These are phyloP conservation scores for Pampusana beccarii DNA, from an alignment of 2,113 vertebrate species.

Conservation along the genomic window DNA sequence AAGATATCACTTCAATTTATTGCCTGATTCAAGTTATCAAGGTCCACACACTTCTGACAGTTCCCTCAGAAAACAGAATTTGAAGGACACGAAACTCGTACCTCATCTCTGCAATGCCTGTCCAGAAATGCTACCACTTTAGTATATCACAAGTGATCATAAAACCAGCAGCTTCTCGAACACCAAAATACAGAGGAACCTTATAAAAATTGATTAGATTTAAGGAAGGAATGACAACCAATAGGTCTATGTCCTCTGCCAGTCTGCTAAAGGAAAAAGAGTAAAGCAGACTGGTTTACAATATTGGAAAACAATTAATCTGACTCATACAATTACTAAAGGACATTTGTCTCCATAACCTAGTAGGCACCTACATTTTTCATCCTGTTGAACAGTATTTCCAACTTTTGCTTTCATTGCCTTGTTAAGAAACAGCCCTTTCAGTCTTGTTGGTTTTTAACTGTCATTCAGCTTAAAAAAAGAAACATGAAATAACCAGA, in stretches of 20 bases:
- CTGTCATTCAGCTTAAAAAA: not conserved
- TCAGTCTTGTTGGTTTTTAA: not conserved
- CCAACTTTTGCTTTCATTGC: not conserved
- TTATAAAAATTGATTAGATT: not conserved
- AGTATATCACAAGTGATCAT: not conserved
- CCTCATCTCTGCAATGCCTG: not conserved
- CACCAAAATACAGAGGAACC: not conserved
- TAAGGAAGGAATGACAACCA: not conserved
- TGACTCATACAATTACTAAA: constrained; percentile 28
- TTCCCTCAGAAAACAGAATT: not conserved
- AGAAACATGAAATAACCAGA: not conserved
- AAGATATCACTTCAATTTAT: not conserved
- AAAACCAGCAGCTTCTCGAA: not conserved
- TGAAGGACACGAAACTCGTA: not conserved
- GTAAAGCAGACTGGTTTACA: not conserved
- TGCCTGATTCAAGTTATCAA: not conserved
- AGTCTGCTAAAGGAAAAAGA: not conserved
- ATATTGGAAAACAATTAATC: constrained; percentile 20
- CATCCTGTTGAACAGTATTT: not conserved
- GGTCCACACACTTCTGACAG: not conserved
- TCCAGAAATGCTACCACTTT: not conserved
- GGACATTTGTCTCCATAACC: constrained; percentile 22
- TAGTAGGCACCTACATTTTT: constrained; percentile 38
- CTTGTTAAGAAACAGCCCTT: not conserved
- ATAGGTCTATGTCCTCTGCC: not conserved